Conservation (phyloP, 2,113 vertebrate genomes). For the Chauna torquata region DNA sequence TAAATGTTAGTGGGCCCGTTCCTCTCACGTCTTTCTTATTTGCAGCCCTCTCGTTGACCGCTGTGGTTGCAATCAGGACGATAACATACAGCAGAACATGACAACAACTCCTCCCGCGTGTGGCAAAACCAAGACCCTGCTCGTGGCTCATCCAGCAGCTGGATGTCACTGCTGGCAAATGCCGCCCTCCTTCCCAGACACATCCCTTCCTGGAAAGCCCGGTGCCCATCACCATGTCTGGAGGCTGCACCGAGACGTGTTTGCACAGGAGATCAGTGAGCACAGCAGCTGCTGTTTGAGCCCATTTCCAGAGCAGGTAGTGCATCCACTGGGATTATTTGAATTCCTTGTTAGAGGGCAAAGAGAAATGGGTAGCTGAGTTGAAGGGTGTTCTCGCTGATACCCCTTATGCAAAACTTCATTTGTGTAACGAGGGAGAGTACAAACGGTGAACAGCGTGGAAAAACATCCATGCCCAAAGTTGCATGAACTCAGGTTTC, state of each 20-base stretch:
- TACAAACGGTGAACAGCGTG: neutral
- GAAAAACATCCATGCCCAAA: neutral
- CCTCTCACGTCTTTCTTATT: neutral
- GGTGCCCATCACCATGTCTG: neutral
- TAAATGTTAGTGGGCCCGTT: neutral
- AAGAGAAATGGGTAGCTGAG: neutral
- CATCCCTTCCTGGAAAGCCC: neutral
- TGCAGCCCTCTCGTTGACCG: neutral
- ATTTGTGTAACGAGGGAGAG: rapidly evolving
- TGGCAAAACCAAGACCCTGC: neutral
- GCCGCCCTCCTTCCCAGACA: neutral
- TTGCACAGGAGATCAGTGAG: neutral
- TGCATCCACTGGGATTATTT: neutral
- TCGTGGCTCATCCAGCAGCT: neutral
- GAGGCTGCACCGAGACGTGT: neutral
- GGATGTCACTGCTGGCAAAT: rapidly evolving
- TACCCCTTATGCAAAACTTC: neutral
- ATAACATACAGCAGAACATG: neutral
- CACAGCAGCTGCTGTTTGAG: neutral
- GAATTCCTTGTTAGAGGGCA: neutral
- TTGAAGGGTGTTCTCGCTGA: neutral
- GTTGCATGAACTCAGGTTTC: neutral
- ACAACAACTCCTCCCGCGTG: rapidly evolving
- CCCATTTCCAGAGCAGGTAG: neutral
- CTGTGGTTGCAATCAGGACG: neutral